These are phyloP conservation scores for Furnarius figulus DNA, from an alignment of 2,113 vertebrate genomes.

Conservation along the genomic window DNA sequence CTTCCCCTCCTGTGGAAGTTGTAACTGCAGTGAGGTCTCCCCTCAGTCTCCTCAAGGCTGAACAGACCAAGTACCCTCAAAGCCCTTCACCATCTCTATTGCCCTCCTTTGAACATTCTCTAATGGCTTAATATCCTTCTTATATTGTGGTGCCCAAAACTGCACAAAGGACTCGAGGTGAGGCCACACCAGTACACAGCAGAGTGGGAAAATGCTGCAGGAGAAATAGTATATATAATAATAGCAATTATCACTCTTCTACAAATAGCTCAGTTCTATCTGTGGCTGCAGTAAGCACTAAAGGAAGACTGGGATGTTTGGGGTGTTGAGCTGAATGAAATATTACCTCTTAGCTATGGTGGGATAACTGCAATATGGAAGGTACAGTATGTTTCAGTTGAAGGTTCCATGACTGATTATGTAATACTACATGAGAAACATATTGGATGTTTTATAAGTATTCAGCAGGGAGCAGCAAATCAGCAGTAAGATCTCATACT, in stretches of 20 bases:
- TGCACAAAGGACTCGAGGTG: rapidly evolving
- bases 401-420: neutral
- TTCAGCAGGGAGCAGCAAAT: neutral
- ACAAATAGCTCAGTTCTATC: neutral
- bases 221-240: neutral
- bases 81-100: rapidly evolving
- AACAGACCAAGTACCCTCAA: neutral
- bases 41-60: neutral
- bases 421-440: neutral
- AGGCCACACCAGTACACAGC: neutral
- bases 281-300: neutral
- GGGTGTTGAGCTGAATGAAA: neutral
- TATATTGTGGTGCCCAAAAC: neutral
- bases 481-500: neutral
- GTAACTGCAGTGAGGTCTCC: neutral
- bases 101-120: neutral
- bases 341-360: neutral
- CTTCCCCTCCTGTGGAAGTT: rapidly evolving
- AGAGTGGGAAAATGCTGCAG: neutral
- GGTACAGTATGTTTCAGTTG: neutral
- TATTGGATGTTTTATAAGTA: neutral
- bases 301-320: neutral
- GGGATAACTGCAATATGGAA: neutral
- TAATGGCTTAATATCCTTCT: neutral
- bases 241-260: neutral